Conservation (phyloP, 2,888 invertebrate genomes). For the Trachelus troglodyta region DNA sequence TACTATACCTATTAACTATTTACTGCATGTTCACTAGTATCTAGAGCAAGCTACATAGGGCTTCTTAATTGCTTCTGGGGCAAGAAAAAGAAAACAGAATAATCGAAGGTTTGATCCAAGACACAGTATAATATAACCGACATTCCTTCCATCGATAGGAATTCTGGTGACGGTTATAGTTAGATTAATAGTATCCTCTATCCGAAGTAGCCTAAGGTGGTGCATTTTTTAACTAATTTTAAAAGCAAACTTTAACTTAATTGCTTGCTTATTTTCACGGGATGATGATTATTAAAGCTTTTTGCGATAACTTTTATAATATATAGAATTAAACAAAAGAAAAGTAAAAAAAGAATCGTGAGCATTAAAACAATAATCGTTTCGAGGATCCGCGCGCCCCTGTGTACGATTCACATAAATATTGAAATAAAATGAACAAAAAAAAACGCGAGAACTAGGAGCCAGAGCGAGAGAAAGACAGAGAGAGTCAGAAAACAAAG, state of each 20-base stretch:
- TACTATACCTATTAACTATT: slow-evolving; percentile 17
- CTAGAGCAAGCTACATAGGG: slow-evolving; percentile 40
- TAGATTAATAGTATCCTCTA: slow-evolving; percentile 10
- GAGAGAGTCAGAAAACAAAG: slow-evolving; percentile 33
- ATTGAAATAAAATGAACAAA: slow-evolving; percentile 30
- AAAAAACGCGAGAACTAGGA: slow-evolving; percentile 29
- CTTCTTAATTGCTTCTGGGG: background rate
- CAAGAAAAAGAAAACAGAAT: slow-evolving; percentile 8
- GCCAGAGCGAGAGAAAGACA: slow-evolving; percentile 26
- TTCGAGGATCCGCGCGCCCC: slow-evolving; percentile 50
- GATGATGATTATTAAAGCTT: slow-evolving; percentile 33
- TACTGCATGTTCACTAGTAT: slow-evolving; percentile 43
- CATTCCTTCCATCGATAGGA: background rate
- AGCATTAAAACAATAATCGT: slow-evolving; percentile 32
- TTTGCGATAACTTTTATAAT: slow-evolving; percentile 39
- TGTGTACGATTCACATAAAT: slow-evolving; percentile 35
- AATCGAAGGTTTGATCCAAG: background rate
- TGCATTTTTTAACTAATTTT: slow-evolving; percentile 54
- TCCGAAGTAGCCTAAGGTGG: slow-evolving; percentile 55
- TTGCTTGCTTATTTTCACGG: slow-evolving; percentile 52
- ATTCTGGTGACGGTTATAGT: background rate
- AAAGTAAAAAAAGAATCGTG: slow-evolving; percentile 15
- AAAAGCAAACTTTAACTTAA: slow-evolving; percentile 40
- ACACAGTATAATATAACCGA: background rate
- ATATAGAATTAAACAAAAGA: slow-evolving; percentile 33